Conservation (phyloP, 1,140 invertebrate species). For the Philotrypesis tridentata region DNA sequence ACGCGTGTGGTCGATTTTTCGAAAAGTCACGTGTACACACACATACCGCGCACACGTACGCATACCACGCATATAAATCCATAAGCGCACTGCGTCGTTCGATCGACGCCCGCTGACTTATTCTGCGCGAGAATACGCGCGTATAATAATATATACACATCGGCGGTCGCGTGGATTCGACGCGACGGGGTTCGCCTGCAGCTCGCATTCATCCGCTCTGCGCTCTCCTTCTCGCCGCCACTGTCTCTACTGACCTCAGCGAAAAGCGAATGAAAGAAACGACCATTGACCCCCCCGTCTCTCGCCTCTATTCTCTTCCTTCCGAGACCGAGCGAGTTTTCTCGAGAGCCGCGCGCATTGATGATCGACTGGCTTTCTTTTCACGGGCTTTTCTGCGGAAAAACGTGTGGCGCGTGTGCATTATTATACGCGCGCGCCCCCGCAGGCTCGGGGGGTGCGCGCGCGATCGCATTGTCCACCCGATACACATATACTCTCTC, state of each 20-base stretch:
- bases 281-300: constrained; percentile 1
- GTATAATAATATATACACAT: too few species aligned
- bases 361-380: neutral
- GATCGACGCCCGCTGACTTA: constrained; percentile 18
- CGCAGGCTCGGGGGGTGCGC: constrained; percentile 12
- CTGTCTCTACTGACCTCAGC: neutral
- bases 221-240: too few species aligned
- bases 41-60: too few species aligned
- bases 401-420: neutral
- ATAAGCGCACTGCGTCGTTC: neutral
- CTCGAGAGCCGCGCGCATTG: neutral
- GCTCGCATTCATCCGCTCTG: neutral
- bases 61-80: too few species aligned
- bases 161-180: constrained; percentile 13
- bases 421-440: too few species aligned
- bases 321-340: neutral
- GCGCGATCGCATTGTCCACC: neutral
- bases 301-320: constrained; percentile 28
- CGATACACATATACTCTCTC: too few species aligned
- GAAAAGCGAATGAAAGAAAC: neutral
- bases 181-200: neutral
- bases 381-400: constrained; percentile 5
- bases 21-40: too few species aligned
- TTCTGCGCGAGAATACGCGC: constrained; percentile 7
- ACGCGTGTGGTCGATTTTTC: constrained; percentile 15